These are phyloP conservation scores for Scleropages formosus DNA, from an alignment of 2,797 vertebrate species.

Conservation along the genomic window DNA sequence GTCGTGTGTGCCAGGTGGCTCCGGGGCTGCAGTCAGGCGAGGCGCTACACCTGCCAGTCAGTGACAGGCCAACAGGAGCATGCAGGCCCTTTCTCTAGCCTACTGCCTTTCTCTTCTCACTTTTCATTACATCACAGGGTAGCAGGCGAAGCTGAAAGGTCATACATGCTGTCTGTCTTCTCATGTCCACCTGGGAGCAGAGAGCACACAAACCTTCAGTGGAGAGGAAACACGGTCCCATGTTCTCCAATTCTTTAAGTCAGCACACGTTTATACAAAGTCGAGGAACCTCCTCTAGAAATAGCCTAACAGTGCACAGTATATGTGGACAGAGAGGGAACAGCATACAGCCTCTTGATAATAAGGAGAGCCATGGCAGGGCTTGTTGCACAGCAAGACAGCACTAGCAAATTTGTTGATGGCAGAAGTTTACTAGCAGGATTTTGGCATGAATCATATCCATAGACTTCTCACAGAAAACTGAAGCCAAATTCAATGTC, in stretches of 20 bases:
- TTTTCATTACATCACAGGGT: conserved; percentile 38
- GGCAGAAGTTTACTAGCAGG: too few species aligned
- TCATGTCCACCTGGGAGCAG: neutral
- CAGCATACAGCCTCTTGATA: neutral
- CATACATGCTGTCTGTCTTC: conserved; percentile 51
- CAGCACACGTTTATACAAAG: neutral
- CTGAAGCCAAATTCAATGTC: neutral
- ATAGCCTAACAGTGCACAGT: neutral
- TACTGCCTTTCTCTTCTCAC: conserved; percentile 47
- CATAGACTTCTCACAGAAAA: neutral
- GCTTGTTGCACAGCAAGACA: too few species aligned
- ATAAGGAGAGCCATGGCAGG: neutral
- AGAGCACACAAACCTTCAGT: neutral
- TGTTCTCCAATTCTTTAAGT: neutral
- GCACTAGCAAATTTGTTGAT: too few species aligned
- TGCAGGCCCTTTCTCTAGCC: conserved; percentile 53
- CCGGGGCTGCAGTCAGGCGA: conserved; percentile 62
- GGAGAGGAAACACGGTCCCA: neutral
- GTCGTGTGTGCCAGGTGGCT: conserved; percentile 73
- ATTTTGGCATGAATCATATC: neutral
- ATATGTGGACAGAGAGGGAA: neutral
- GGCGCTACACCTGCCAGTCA: neutral
- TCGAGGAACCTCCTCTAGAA: conserved; percentile 14
- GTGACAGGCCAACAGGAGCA: conserved; percentile 3
- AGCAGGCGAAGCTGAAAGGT: conserved; percentile 64